Percentiles rank a stretch among this genome's conserved stretches.
phyloP scores from a whole-genome alignment of 2,888 invertebrate species.

The Dryobotodes eremita region DNA sequence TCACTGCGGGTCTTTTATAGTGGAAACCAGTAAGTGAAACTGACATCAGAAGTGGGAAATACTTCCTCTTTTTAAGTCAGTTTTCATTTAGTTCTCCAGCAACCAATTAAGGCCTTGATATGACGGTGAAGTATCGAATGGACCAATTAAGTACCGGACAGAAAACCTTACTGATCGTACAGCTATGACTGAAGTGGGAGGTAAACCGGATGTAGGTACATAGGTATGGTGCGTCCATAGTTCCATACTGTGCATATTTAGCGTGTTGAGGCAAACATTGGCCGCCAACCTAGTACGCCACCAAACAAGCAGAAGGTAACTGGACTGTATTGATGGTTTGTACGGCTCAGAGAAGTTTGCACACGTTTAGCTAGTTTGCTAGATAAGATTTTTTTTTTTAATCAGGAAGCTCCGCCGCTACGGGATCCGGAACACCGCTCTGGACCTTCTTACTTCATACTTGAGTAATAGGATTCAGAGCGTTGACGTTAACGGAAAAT shows the following conservation, averaged over 20 bases:
- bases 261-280: not conserved
- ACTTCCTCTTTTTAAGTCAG: constrained; percentile 8
- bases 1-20: not conserved
- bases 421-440: too few species aligned
- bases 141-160: not conserved
- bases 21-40: not conserved
- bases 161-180: too few species aligned
- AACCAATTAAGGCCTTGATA: not conserved
- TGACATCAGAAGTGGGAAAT: not conserved
- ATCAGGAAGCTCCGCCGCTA: too few species aligned
- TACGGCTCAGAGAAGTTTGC: too few species aligned
- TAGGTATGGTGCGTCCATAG: not conserved
- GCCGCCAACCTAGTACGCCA: not conserved
- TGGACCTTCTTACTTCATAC: too few species aligned
- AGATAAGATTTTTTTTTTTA: not conserved
- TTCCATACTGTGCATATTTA: not conserved
- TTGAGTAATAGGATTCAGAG: too few species aligned
- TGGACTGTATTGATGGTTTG: constrained; percentile 3
- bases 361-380: not conserved
- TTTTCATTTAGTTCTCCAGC: constrained; percentile 22
- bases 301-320: not conserved
- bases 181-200: too few species aligned
- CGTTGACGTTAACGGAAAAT: too few species aligned
- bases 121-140: not conserved
- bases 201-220: too few species aligned